A percentile compares a stretch with the other conserved stretches of the same genome.
These are phyloP conservation scores for Porites lobata DNA, from an alignment of 92 coral and sea anemone species.

Conservation along the genomic window DNA sequence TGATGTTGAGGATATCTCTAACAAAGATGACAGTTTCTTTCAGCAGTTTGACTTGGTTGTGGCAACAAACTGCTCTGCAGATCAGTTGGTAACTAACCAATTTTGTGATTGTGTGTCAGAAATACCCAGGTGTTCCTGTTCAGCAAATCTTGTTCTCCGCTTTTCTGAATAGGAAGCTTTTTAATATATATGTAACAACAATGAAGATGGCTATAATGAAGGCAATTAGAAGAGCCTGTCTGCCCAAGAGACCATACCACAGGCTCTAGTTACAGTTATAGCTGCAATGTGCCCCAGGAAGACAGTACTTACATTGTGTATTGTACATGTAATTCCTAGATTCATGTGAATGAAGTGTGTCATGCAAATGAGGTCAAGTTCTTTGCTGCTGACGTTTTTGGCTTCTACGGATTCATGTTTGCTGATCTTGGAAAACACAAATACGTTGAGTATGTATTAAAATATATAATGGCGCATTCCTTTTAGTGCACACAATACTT, in stretches of 20 bases:
- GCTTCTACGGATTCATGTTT: slow-evolving; percentile 97
- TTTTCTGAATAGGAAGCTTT: too few relatives aligned
- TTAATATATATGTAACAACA: too few relatives aligned
- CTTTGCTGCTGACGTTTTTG: slow-evolving; percentile 98
- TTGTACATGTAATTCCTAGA: slow-evolving; percentile 44
- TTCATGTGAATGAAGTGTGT: slow-evolving; percentile 85
- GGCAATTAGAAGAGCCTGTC: too few relatives aligned
- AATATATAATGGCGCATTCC: too few relatives aligned
- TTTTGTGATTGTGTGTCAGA: too few relatives aligned
- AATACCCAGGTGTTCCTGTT: too few relatives aligned
- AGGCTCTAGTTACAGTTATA: too few relatives aligned
- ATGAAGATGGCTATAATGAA: too few relatives aligned
- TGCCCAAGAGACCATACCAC: too few relatives aligned
- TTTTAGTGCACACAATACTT: neutral
- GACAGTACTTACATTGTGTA: neutral
- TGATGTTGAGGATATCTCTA: slow-evolving; percentile 75
- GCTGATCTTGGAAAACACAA: slow-evolving; percentile 92
- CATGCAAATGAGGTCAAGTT: slow-evolving; percentile 80
- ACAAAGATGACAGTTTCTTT: slow-evolving; percentile 78
- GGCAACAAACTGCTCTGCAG: slow-evolving; percentile 86
- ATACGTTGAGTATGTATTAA: slow-evolving; percentile 90
- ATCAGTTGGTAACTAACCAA: slow-evolving; percentile 70
- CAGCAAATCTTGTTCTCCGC: too few relatives aligned
- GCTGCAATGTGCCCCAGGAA: too few relatives aligned
- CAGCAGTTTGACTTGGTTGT: slow-evolving; percentile 92